Conservation (phyloP, 2,113 vertebrate species). For the Leptobrachium ailaonicum region DNA sequence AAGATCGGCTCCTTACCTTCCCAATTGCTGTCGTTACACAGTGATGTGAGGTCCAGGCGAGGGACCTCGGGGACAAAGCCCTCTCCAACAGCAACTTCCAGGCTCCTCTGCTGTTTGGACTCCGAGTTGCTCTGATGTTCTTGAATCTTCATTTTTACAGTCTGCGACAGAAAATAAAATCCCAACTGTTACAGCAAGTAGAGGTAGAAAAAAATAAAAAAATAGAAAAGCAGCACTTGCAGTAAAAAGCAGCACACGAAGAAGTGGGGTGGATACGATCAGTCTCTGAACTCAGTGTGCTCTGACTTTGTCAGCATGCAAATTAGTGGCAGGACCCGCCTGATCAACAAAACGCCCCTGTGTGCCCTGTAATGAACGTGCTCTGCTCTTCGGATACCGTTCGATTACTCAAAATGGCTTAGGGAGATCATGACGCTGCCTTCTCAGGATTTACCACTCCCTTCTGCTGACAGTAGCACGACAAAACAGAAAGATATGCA, state of each 20-base stretch:
- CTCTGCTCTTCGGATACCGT: constrained; percentile 38
- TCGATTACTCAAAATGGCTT: constrained; percentile 53
- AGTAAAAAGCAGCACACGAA: background rate
- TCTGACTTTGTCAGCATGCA: constrained; percentile 47
- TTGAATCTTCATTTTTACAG: constrained; percentile 91
- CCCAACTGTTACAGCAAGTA: background rate
- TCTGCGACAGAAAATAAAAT: constrained; percentile 61
- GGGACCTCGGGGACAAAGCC: constrained; percentile 75
- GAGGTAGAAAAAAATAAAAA: background rate
- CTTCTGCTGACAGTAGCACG: constrained; percentile 38
- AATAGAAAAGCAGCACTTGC: background rate
- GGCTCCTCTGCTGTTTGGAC: constrained; percentile 68
- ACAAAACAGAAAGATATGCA: constrained; percentile 37
- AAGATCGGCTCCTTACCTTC: constrained; percentile 74
- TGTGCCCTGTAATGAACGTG: constrained; percentile 57
- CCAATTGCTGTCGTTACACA: constrained; percentile 85
- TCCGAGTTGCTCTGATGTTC: constrained; percentile 79
- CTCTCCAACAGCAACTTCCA: constrained; percentile 71
- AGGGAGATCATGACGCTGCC: constrained; percentile 50
- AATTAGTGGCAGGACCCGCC: constrained; percentile 62
- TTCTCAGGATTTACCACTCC: constrained; percentile 27
- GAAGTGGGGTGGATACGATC: constrained; percentile 56
- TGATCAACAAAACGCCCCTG: constrained; percentile 67
- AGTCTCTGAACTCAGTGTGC: constrained; percentile 44
- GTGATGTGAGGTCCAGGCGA: constrained; percentile 80